These are phyloP conservation scores for Mesopsocus fuscifrons DNA, from an alignment of 2,888 invertebrate genomes.

Conservation along the genomic window DNA sequence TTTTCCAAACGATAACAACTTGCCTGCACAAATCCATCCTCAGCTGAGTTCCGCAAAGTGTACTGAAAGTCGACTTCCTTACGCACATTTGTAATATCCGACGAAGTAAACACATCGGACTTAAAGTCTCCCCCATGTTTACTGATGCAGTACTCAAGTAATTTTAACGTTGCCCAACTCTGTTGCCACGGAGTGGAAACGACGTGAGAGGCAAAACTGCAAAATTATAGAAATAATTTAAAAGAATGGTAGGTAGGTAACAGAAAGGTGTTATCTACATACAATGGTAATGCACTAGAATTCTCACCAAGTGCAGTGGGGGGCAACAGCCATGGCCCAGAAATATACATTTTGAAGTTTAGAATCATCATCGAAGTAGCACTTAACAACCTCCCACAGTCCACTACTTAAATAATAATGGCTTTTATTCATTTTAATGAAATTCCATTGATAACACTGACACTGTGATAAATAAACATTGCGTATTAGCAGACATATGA, in stretches of 20 bases:
- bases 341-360: not conserved
- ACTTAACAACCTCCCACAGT: constrained; percentile 1
- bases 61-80: constrained; percentile 3
- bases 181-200: constrained; percentile 7
- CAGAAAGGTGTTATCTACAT: not conserved
- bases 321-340: constrained; percentile 2
- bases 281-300: not conserved
- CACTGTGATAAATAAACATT: too few species aligned
- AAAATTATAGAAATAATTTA: not conserved
- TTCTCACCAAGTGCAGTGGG: not conserved
- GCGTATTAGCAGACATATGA: too few species aligned
- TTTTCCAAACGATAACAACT: too few species aligned
- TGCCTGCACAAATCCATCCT: not conserved
- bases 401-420: constrained; percentile 5
- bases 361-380: not conserved
- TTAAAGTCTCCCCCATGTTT: not conserved
- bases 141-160: not conserved
- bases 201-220: constrained; percentile 3
- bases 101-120: not conserved
- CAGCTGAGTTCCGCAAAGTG: not conserved
- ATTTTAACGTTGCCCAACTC: constrained; percentile 2
- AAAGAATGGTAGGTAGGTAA: not conserved
- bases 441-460: too few species aligned
- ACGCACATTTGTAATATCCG: not conserved
- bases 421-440: constrained; percentile 5